These are phyloP conservation scores for Phataginus tricuspis DNA, from an alignment of 2,797 vertebrate species.

Conservation along the genomic window DNA sequence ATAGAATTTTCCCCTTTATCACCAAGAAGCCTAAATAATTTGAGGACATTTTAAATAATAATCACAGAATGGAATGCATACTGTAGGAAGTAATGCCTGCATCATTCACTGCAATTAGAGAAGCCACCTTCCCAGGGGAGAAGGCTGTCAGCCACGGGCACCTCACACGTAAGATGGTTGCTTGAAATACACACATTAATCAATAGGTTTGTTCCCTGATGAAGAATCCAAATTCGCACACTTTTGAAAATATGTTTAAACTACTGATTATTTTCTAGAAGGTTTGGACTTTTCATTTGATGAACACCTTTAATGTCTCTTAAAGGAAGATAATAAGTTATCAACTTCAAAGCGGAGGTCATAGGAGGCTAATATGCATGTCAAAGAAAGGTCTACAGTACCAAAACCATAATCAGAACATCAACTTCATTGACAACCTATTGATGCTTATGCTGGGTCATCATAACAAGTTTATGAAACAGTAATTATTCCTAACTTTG, in stretches of 20 bases:
- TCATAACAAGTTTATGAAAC: not conserved
- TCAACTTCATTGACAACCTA: no score
- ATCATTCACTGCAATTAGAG: constrained; percentile 74
- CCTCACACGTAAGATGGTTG: not conserved
- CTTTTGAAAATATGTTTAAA: constrained; percentile 50
- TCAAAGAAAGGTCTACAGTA: not conserved
- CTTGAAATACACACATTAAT: constrained; percentile 76
- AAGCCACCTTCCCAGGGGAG: constrained; percentile 59
- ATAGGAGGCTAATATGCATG: not conserved
- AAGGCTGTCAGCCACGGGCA: not conserved
- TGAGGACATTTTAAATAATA: constrained; percentile 62
- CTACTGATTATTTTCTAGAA: constrained; percentile 63
- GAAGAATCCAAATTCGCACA: not conserved
- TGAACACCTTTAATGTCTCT: not conserved
- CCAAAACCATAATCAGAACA: not conserved
- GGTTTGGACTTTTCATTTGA: constrained; percentile 15
- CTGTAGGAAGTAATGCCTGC: constrained; percentile 56
- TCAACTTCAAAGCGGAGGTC: not conserved
- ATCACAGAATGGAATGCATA: constrained; percentile 52
- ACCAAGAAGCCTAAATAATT: constrained; percentile 47
- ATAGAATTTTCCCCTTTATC: not conserved
- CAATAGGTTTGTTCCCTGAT: constrained; percentile 59
- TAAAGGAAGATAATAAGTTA: not conserved
- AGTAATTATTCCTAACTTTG: not conserved
- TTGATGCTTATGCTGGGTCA: constrained; percentile 59